Evolutionary conservation across 2,888 invertebrate species (phyloP).

Genomic region (Brachyptera putata): DNA sequence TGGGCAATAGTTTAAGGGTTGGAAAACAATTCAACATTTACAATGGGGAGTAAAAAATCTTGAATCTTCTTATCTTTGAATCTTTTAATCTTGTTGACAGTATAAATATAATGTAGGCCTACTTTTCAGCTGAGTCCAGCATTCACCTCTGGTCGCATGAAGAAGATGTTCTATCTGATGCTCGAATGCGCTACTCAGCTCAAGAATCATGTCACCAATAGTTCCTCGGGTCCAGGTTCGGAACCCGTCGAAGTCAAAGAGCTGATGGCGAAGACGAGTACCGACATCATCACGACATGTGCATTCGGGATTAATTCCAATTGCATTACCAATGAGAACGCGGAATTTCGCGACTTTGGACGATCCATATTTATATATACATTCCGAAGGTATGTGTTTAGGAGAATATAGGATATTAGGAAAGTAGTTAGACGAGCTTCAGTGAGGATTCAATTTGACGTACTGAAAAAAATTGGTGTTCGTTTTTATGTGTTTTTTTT

Average conservation of each 20-base stretch:
- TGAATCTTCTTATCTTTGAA: too few species aligned
- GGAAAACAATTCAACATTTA: too few species aligned
- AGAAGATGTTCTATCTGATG: slow-evolving; percentile 37
- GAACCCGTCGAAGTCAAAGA: slow-evolving; percentile 28
- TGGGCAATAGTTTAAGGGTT: too few species aligned
- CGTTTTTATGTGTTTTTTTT: too few species aligned
- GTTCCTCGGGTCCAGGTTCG: neutral
- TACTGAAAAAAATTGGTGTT: too few species aligned
- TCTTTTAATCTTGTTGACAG: too few species aligned
- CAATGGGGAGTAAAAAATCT: too few species aligned
- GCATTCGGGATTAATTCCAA: slow-evolving; percentile 33
- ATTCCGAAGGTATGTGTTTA: neutral
- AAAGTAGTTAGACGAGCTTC: too few species aligned
- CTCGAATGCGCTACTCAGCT: slow-evolving; percentile 31
- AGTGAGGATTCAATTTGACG: too few species aligned
- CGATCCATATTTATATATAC: slow-evolving; percentile 28
- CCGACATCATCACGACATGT: slow-evolving; percentile 33
- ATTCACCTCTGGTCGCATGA: slow-evolving; percentile 42
- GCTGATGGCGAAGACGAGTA: slow-evolving; percentile 31
- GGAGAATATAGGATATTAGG: too few species aligned
- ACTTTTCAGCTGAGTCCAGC: slow-evolving; percentile 37
- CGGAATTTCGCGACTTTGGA: slow-evolving; percentile 33
- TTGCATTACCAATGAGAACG: slow-evolving; percentile 31
- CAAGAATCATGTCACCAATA: slow-evolving; percentile 16
- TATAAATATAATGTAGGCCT: neutral